Base-by-base conservation (phyloP, 2,888 invertebrate genomes). In the Noctua pronuba region DNA sequence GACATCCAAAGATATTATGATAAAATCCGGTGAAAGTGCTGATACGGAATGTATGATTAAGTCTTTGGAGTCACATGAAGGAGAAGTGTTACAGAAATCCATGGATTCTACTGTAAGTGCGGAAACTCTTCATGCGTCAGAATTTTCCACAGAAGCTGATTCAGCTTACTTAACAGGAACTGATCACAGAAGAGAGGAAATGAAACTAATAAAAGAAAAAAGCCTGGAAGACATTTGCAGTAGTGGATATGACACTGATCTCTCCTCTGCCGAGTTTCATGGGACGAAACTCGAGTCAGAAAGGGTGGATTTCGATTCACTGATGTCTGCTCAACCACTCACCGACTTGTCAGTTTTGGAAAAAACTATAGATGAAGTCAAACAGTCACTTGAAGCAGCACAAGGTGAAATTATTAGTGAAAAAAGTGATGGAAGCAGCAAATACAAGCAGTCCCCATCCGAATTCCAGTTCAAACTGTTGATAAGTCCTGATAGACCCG, bases 391-490 rank as follows among this genome's bases (percentile, higher is more conserved):
- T 79, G 98, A 98, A 94, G 97, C 97, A 66, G 98, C 98, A 0
- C 98, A 97, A 92, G 97, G 97, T 87, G 98, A 98, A 94, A 97
- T 98, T 11, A 97, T 98, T 75, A 97, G 97, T 89, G 97, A 97
- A 83, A 97, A 97, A 92, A 97, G 94, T 88, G 97, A 97, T 85
- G 97, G 98, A 16, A 98, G 97, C 84, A 97, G 97, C 71, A 97
- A 97, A 90, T 97, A 97, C 86, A 98, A 98, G 88, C 97, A 98
- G 86, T 98, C 98, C 0, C 98, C 98, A 7, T 98, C 98, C 2
- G 98, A 98, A 92, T 98, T 98, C 90, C 98, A 98, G 90, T 98
- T 98, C 75, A 98, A 97, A 92, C 93, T 97, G 38, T 92, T 97
- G 52, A 96, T 97, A 55, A 97, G 97, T 84, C 97, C 97, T 3